These are phyloP conservation scores for Siderastrea radians DNA, from an alignment of 92 coral and sea anemone genomes.

Conservation along the genomic window DNA sequence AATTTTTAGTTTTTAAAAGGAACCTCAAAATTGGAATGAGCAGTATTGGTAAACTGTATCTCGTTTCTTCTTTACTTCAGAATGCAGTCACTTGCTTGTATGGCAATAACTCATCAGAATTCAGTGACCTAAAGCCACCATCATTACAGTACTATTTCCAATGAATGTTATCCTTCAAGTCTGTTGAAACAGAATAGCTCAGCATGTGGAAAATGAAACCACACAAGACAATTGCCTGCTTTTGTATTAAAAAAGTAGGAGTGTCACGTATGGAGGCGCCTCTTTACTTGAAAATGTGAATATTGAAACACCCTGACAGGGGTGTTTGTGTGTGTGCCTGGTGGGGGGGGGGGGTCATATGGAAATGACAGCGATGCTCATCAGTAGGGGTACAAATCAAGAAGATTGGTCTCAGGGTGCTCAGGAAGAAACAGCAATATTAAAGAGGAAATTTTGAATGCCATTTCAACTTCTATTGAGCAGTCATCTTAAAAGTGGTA, in stretches of 20 bases:
- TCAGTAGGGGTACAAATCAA: too few species aligned
- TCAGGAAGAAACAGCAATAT: too few species aligned
- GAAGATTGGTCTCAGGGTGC: too few species aligned
- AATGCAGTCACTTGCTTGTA: slow-evolving; percentile 47
- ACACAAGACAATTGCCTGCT: slow-evolving; percentile 29
- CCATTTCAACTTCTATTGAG: too few species aligned
- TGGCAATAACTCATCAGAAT: slow-evolving; percentile 45
- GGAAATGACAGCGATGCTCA: too few species aligned
- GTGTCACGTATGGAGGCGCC: too few species aligned
- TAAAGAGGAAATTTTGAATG: too few species aligned
- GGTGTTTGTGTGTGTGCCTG: too few species aligned
- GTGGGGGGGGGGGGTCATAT: too few species aligned
- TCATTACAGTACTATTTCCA: slow-evolving; percentile 41
- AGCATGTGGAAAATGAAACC: slow-evolving; percentile 32
- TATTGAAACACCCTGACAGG: too few species aligned
- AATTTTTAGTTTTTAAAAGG: slow-evolving; percentile 15
- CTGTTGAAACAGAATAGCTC: slow-evolving; percentile 21
- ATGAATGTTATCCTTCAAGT: slow-evolving; percentile 8
- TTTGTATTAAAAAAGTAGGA: background rate
- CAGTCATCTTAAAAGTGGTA: too few species aligned
- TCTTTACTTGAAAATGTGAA: too few species aligned
- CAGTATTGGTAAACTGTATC: slow-evolving; percentile 26
- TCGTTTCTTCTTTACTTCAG: slow-evolving; percentile 39
- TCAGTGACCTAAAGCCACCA: slow-evolving; percentile 47
- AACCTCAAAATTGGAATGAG: slow-evolving; percentile 36